A percentile compares a stretch with the other conserved stretches of the same genome.
phyloP scores from a whole-genome alignment of 1,140 invertebrate genomes.

The Drosophila parvula region DNA sequence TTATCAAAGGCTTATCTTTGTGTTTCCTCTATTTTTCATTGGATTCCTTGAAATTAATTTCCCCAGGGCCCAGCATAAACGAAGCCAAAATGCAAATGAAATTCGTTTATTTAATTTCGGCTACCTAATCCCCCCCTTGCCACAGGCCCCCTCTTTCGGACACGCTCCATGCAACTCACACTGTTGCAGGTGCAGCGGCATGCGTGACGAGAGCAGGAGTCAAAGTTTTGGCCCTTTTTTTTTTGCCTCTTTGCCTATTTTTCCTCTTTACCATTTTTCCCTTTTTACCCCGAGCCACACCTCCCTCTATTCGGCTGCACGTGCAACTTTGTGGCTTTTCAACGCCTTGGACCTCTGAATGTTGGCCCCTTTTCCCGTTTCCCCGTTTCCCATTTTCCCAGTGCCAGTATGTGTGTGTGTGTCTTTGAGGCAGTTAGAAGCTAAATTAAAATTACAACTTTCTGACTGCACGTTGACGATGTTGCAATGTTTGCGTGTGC shows the following conservation, averaged over 20 bases:
- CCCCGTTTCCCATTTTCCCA: slow-evolving; percentile 4
- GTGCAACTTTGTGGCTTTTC: slow-evolving; percentile 66
- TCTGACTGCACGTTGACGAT: slow-evolving; percentile 67
- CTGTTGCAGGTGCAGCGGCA: slow-evolving; percentile 35
- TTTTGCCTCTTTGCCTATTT: not conserved
- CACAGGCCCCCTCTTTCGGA: not conserved
- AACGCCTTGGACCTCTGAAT: slow-evolving; percentile 34
- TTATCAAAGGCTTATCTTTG: slow-evolving; percentile 45
- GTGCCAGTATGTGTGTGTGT: slow-evolving; percentile 4
- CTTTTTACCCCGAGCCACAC: not conserved
- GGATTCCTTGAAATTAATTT: slow-evolving; percentile 49
- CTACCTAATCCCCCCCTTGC: slow-evolving; percentile 4
- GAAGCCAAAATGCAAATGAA: slow-evolving; percentile 49
- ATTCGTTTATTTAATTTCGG: slow-evolving; percentile 55
- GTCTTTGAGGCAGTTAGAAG: slow-evolving; percentile 62
- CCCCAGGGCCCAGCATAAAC: slow-evolving; percentile 19
- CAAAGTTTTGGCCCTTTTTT: slow-evolving; percentile 20
- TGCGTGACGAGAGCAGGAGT: slow-evolving; percentile 44
- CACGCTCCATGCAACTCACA: not conserved
- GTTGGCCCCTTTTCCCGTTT: slow-evolving; percentile 1
- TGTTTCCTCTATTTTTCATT: slow-evolving; percentile 11
- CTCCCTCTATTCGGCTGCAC: slow-evolving; percentile 15
- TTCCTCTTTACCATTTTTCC: not conserved
- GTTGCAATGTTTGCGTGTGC: slow-evolving; percentile 55
- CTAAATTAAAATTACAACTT: slow-evolving; percentile 76